These are phyloP conservation scores for Drosophila bocki DNA, from an alignment of 1,140 invertebrate species.

Conservation along the genomic window DNA sequence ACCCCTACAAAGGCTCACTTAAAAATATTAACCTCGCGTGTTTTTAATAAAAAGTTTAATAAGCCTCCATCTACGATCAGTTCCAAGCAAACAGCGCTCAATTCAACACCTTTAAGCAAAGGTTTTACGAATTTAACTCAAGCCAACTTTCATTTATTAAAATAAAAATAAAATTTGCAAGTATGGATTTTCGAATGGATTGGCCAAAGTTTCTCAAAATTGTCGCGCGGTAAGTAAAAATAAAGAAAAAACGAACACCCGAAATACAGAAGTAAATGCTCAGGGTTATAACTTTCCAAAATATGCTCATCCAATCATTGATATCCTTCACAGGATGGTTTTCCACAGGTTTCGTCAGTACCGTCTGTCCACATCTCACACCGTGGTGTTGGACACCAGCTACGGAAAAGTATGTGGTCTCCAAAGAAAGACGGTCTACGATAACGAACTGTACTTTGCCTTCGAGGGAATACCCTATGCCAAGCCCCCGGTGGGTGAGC, in stretches of 20 bases:
- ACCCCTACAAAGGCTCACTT: not conserved
- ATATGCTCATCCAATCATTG: no score
- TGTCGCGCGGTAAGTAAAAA: slow-evolving; percentile 48
- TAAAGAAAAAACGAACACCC: not conserved
- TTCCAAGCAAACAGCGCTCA: not conserved
- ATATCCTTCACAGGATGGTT: slow-evolving; percentile 40
- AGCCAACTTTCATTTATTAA: no score
- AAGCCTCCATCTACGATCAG: not conserved
- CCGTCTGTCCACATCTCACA: slow-evolving; percentile 49
- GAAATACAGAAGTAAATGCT: not conserved
- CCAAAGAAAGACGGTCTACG: slow-evolving; percentile 65
- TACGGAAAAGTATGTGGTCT: slow-evolving; percentile 61
- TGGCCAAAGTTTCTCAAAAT: slow-evolving; percentile 51
- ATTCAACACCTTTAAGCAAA: slow-evolving; percentile 30
- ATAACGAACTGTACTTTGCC: slow-evolving; percentile 61
- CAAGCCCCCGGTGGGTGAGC: slow-evolving; percentile 85
- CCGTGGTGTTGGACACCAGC: slow-evolving; percentile 51
- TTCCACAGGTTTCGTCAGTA: slow-evolving; percentile 63
- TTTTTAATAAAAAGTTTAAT: not conserved
- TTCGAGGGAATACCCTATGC: slow-evolving; percentile 85
- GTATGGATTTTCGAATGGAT: slow-evolving; percentile 7
- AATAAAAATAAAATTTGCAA: not conserved
- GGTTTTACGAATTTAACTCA: not conserved
- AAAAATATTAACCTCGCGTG: not conserved
- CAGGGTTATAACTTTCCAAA: not conserved